Evolutionary conservation across 2,797 vertebrate genomes (phyloP).

Genomic region (Phylloscopus collybita): DNA sequence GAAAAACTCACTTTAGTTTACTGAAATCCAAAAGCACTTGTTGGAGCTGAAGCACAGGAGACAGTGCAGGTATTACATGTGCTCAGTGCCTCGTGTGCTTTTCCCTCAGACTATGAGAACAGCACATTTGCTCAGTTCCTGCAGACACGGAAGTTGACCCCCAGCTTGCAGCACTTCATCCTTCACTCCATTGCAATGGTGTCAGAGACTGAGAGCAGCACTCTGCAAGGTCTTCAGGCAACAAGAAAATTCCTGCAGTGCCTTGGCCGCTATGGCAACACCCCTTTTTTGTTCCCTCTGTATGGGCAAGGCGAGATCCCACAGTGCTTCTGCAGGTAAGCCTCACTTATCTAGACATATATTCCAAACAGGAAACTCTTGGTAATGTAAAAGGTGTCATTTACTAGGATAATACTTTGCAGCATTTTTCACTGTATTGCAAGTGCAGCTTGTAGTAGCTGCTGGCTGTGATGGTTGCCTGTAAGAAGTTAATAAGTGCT

Average conservation of each 20-base stretch:
- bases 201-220: slow-evolving; percentile 78
- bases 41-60: neutral
- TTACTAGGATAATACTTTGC: neutral
- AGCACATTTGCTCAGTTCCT: slow-evolving; percentile 87
- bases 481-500: neutral
- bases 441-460: neutral
- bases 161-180: slow-evolving; percentile 90
- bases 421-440: neutral
- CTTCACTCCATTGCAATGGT: slow-evolving; percentile 95
- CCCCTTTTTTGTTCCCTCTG: slow-evolving; percentile 91
- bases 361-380: neutral
- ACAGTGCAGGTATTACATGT: neutral
- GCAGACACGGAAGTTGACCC: slow-evolving; percentile 83
- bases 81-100: neutral
- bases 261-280: slow-evolving; percentile 93
- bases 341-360: rapidly evolving
- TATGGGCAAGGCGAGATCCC: slow-evolving; percentile 95
- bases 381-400: too few species aligned
- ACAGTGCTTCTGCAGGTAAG: slow-evolving; percentile 95
- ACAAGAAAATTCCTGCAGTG: slow-evolving; percentile 90
- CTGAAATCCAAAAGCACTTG: neutral
- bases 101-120: slow-evolving; percentile 76
- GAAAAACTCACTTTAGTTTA: neutral
- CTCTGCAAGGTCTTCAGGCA: slow-evolving; percentile 83
- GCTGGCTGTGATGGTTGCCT: neutral